Evolutionary conservation across 1,140 invertebrate genomes (phyloP), one percentile per base, ranked within the genome.

Genomic region (Temnothorax nylanderi): DNA sequence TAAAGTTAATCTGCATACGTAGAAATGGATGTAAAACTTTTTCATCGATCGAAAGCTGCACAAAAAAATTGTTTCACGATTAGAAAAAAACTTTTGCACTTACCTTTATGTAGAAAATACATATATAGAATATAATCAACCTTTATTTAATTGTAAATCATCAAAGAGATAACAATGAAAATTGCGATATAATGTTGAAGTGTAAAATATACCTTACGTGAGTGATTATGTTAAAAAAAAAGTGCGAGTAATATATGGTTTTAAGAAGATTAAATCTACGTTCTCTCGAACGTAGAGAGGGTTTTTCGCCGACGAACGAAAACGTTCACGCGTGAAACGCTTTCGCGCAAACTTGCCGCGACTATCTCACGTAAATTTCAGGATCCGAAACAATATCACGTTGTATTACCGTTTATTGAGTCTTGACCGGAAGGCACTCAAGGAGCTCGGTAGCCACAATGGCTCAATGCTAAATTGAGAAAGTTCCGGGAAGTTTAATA

Each of bases 401-500:
- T 60, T 84, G 58, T 75, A 62, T 49, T 75, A 41, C 32, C 54
- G 54, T 71, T 81, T 71, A 26, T 81, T 71, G 56, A 32, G 47
- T 67, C 62, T 84, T 44, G 80, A 84, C 54, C 41, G 41, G 26
- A 74, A 84, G 51, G 72, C 51, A 81, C 80, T 84, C 80, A 74
- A 84, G 54, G 41, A 41, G 7, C 69, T 75, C 54, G 41, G 58
- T 75, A 37, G 41, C 54, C 41, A 26, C 69, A 82, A 82, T 72
- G 37, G 51, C 67, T 82, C 26, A 58, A 74, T 84, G 69, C 54
- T 84, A 75, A 84, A 84, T 84, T 84, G 80, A 60, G 80, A 84
- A 84, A 84, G 54, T 84, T 84, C 44, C 18, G 32, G 54, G 49
- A 84, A 84, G 54, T 84, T 75, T 84, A 84, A 75, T 84, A 84